These are phyloP conservation scores for Laticauda colubrina DNA, from an alignment of 2,113 vertebrate genomes.

Conservation along the genomic window DNA sequence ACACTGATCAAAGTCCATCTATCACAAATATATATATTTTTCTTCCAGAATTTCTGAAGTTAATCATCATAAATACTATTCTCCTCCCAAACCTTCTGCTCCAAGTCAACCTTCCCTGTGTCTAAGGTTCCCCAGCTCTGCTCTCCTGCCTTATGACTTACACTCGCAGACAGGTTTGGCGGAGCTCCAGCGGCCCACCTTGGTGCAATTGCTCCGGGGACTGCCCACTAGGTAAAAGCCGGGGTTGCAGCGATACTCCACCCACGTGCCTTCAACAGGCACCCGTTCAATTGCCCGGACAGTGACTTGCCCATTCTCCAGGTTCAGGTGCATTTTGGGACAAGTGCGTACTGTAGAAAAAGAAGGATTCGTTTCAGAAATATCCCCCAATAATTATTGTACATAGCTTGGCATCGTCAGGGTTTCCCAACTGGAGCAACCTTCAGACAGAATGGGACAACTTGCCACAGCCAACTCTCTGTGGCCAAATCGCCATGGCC, in stretches of 20 bases:
- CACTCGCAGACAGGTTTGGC: slow-evolving; percentile 88
- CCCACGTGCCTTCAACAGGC: slow-evolving; percentile 82
- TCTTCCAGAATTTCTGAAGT: neutral
- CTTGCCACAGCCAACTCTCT: too few relatives aligned
- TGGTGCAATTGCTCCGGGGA: slow-evolving; percentile 84
- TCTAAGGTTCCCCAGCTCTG: too few relatives aligned
- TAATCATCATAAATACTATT: neutral
- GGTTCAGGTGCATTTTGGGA: slow-evolving; percentile 81
- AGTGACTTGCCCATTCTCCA: slow-evolving; percentile 87
- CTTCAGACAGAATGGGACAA: too few relatives aligned
- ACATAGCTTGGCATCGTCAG: neutral
- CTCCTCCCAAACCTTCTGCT: neutral
- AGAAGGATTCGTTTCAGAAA: neutral
- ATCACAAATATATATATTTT: too few relatives aligned
- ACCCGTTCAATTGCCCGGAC: slow-evolving; percentile 71
- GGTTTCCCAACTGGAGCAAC: neutral
- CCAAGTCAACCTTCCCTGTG: neutral
- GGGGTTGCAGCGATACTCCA: slow-evolving; percentile 83
- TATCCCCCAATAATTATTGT: neutral
- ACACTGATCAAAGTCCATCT: neutral
- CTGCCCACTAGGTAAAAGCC: slow-evolving; percentile 87
- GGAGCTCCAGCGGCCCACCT: slow-evolving; percentile 85
- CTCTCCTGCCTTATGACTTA: slow-evolving; percentile 56
- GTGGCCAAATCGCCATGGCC: too few relatives aligned
- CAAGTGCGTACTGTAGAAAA: slow-evolving; percentile 82